Percentiles rank a stretch among this genome's conserved stretches.
Evolutionary conservation across 1,140 invertebrate species (phyloP).

Genomic region (Tyrophagus putrescentiae): DNA sequence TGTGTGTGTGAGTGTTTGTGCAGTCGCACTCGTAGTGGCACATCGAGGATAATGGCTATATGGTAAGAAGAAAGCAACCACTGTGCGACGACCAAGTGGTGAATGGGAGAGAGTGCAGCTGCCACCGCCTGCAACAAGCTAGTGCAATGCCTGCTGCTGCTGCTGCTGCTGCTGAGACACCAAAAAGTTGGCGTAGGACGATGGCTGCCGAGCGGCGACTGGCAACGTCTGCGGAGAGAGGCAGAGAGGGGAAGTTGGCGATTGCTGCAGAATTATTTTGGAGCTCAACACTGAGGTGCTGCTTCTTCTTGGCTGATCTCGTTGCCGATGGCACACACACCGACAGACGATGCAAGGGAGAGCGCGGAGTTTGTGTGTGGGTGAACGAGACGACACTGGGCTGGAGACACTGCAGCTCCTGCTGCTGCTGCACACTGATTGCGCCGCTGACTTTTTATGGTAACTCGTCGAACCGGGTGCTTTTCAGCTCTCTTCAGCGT

Average conservation of each 20-base stretch:
- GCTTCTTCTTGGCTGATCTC: background rate
- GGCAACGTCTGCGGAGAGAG: background rate
- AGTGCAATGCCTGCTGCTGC: background rate
- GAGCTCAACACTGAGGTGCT: background rate
- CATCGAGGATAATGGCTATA: conserved; percentile 1
- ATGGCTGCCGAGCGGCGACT: too few species aligned
- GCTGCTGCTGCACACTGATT: background rate
- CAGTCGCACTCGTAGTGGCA: background rate
- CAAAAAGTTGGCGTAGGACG: background rate
- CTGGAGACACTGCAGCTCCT: too few species aligned
- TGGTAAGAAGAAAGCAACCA: too few species aligned
- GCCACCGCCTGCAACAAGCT: conserved; percentile 3
- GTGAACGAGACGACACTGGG: background rate
- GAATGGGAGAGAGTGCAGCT: background rate
- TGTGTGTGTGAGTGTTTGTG: too few species aligned
- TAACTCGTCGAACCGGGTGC: conserved; percentile 12
- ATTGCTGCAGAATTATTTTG: background rate
- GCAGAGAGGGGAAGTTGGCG: background rate
- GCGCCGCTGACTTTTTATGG: conserved; percentile 15
- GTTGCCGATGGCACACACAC: too few species aligned
- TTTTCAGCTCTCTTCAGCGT: background rate
- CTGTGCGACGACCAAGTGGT: background rate
- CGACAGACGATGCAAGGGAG: too few species aligned
- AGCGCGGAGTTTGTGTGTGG: conserved; percentile 7
- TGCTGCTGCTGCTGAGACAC: background rate